A percentile compares a stretch with the other conserved stretches of the same genome.
These are phyloP conservation scores for Mesocricetus auratus DNA, from an alignment of 2,113 vertebrate genomes.

Conservation along the genomic window DNA sequence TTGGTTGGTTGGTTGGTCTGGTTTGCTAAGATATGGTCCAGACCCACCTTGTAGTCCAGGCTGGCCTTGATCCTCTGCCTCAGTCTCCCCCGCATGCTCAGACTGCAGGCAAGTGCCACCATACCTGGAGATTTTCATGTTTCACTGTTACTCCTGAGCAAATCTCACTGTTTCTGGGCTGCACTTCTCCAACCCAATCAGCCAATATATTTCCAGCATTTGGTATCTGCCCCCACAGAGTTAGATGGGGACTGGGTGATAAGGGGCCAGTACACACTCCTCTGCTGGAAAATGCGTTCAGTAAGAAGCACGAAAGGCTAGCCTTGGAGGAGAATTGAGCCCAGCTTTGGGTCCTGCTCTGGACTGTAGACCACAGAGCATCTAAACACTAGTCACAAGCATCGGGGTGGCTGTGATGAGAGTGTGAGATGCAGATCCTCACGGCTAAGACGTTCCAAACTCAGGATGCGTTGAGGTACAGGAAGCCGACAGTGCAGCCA, in stretches of 20 bases:
- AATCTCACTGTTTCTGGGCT: slow-evolving; percentile 21
- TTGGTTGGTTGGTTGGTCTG: not conserved
- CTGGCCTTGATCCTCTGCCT: not conserved
- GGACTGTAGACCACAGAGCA: rapidly evolving
- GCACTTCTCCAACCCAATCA: not conserved
- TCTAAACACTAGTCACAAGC: not conserved
- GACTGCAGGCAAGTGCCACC: not conserved
- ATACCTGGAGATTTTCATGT: not conserved
- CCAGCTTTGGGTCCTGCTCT: not conserved
- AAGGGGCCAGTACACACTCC: not conserved
- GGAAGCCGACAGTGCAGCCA: not conserved
- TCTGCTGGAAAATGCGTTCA: not conserved
- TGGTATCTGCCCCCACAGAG: not conserved
- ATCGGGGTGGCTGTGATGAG: not conserved
- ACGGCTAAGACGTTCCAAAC: not conserved
- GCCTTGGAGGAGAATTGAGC: not conserved
- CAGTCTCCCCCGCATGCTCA: not conserved
- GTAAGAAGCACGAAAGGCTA: not conserved
- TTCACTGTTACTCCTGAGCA: not conserved
- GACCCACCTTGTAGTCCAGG: not conserved
- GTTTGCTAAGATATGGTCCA: not conserved
- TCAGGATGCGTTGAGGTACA: not conserved
- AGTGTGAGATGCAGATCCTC: not conserved
- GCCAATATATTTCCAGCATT: slow-evolving; percentile 11
- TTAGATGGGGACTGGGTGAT: not conserved